Base-by-base conservation (phyloP, 2,113 vertebrate genomes). In the Tiliqua scincoides region DNA sequence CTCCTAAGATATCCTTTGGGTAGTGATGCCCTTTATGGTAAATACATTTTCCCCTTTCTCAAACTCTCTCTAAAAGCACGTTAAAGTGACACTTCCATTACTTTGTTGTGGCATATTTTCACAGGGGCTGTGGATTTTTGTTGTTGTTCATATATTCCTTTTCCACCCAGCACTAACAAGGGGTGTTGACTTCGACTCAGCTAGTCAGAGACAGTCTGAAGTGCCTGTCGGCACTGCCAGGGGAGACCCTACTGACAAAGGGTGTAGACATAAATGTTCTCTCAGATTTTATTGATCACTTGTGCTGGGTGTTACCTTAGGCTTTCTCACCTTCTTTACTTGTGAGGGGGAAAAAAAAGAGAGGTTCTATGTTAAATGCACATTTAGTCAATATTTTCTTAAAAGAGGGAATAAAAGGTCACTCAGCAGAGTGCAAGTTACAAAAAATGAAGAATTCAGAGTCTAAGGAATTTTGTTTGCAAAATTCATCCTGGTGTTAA, bases 41-140 rank as follows among this genome's bases (percentile, higher is more conserved):
- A n/a, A 37, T 1, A 70, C 0, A 48, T 35, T 0, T 27, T 11
- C 30, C 54, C 77, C 54, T 62, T 52, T 70, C 61, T 35, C 1
- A 18, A 57, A 79, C 57, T 85, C 48, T 43, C 85, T 81, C 57
- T 71, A 85, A 88, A 79, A 11, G 17, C 75, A n/a, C 25, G 30
- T 81, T 86, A 52, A 70, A 79, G 27, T 71, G 65, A 20, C 27
- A 43, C 15, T 77, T 77, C 48, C 43, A 59, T 6, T 71, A 71
- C 7, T 1, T 30, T 3, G 25, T 7, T 43, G 1, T 62, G 82
- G 54, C 43, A 35, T 80, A 72, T 85, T 30, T 75, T 80, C 62
- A 88, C 3, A 18, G n/a, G 6, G 70, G 84, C 40, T 59, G 2
- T 21, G 40, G 3, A 17, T 12, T n/a, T 57, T 37, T 40, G 75